A percentile compares a stretch with the other conserved stretches of the same genome.
Conservation (phyloP, 2,797 vertebrate genomes). For the Podargus strigoides region DNA sequence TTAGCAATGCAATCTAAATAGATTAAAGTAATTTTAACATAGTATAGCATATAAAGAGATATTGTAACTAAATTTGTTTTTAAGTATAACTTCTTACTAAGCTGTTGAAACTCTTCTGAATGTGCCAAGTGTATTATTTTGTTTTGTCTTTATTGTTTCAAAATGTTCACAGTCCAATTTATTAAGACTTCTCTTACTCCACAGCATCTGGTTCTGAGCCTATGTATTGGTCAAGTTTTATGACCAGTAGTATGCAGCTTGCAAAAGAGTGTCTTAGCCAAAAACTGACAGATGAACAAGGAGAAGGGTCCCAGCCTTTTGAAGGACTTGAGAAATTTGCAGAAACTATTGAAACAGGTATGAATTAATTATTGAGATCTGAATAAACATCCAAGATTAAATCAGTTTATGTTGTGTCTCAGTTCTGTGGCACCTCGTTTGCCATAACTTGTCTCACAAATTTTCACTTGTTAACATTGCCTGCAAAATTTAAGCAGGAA, state of each 20-base stretch:
- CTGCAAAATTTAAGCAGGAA: background rate
- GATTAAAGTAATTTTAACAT: background rate
- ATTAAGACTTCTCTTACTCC: conserved; percentile 1
- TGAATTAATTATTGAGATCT: background rate
- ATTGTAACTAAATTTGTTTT: background rate
- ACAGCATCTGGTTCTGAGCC: conserved; percentile 90
- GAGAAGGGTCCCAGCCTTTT: conserved; percentile 93
- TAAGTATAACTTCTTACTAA: background rate
- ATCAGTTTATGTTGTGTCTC: background rate
- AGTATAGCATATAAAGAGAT: background rate
- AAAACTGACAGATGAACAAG: conserved; percentile 92
- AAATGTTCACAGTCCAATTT: background rate
- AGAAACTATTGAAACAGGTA: conserved; percentile 98
- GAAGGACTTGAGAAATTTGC: conserved; percentile 98
- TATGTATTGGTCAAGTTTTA: conserved; percentile 99
- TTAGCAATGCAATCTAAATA: background rate
- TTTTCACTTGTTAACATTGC: background rate
- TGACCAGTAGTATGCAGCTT: conserved; percentile 98
- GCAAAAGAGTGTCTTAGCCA: conserved; percentile 98
- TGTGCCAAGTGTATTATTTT: background rate
- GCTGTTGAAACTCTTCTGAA: background rate
- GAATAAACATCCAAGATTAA: background rate
- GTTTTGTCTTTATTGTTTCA: background rate
- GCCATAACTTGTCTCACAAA: background rate
- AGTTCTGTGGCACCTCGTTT: background rate